Conservation (phyloP, 2,797 vertebrate species). For the Percopsis omiscomaycus region DNA sequence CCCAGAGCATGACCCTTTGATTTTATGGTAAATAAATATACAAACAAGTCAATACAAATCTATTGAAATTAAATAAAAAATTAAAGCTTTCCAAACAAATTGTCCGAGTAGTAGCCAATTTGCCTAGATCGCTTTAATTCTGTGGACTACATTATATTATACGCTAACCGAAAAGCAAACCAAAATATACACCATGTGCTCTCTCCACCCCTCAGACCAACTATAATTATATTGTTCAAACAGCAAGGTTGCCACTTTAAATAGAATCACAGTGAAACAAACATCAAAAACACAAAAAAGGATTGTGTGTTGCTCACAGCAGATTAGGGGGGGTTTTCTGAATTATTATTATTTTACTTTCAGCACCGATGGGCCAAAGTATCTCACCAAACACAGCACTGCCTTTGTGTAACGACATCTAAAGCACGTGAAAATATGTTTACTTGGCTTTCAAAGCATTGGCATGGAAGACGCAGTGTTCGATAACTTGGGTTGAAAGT, state of each 20-base stretch:
- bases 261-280: slow-evolving; percentile 47
- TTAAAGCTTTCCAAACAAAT: no score
- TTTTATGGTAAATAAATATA: no score
- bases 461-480: slow-evolving; percentile 16
- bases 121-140: no score
- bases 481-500: slow-evolving; percentile 32
- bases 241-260: slow-evolving; percentile 53
- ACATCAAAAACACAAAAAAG: slow-evolving; percentile 20
- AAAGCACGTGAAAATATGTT: slow-evolving; percentile 26
- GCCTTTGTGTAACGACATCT: slow-evolving; percentile 47
- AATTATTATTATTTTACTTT: slow-evolving; percentile 43
- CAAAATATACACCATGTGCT: slow-evolving; percentile 40
- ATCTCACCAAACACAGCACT: slow-evolving; percentile 36
- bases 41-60: no score
- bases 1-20: no score
- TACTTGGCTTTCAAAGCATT: slow-evolving; percentile 36
- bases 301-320: slow-evolving; percentile 29
- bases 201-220: background rate
- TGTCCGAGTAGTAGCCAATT: no score
- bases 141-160: no score
- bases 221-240: slow-evolving; percentile 38
- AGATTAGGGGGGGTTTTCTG: slow-evolving; percentile 25
- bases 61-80: no score
- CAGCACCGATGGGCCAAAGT: slow-evolving; percentile 34
- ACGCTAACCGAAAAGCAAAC: background rate